These are phyloP conservation scores for Busseola fusca DNA, from an alignment of 2,888 invertebrate species.

Conservation along the genomic window DNA sequence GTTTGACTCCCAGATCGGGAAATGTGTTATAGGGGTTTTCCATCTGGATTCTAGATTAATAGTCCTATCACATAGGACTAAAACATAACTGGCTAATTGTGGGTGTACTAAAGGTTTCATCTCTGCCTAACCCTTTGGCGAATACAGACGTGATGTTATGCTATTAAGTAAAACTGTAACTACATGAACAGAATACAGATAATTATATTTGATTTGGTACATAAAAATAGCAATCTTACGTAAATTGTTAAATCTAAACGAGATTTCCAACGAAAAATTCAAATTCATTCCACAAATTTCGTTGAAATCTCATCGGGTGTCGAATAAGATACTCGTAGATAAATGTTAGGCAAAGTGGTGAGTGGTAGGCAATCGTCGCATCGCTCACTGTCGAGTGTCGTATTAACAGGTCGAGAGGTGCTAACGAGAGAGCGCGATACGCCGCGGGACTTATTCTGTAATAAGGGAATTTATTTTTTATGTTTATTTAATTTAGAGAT, in stretches of 20 bases:
- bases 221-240: constrained; percentile 10
- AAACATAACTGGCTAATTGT: background rate
- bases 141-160: background rate
- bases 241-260: constrained; percentile 1
- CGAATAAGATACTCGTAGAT: constrained; percentile 56
- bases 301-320: constrained; percentile 53
- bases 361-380: constrained; percentile 65
- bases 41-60: too few relatives aligned
- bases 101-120: background rate
- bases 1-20: background rate
- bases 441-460: constrained; percentile 36
- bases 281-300: constrained; percentile 46
- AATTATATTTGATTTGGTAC: background rate
- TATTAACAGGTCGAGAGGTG: constrained; percentile 66
- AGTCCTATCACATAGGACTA: background rate
- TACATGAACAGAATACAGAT: background rate
- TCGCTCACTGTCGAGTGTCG: constrained; percentile 70
- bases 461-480: too few relatives aligned
- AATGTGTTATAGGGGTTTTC: too few relatives aligned
- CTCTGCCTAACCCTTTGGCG: too few relatives aligned
- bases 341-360: constrained; percentile 61
- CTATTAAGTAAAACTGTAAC: background rate
- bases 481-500: background rate
- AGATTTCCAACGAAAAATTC: constrained; percentile 17
- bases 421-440: constrained; percentile 58